phyloP scores from a whole-genome alignment of 1,140 invertebrate species.

The Bathynomus jamesi region DNA sequence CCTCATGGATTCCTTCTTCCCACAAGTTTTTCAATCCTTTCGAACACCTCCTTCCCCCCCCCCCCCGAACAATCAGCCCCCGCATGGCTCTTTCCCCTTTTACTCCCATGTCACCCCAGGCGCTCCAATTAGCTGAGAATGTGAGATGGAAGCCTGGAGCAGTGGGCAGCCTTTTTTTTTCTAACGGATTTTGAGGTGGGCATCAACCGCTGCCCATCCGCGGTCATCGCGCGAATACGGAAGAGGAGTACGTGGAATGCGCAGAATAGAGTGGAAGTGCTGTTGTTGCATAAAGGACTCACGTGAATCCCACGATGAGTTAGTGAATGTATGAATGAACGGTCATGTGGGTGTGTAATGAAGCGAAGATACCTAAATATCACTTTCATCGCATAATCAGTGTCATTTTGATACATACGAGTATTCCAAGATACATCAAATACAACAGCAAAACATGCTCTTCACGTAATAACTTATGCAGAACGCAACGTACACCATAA shows the following conservation, averaged over 20 bases:
- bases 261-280: no score
- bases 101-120: not conserved
- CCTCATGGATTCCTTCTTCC: no score
- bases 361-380: no score
- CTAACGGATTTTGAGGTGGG: not conserved
- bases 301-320: no score
- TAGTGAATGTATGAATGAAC: no score
- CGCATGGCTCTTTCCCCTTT: not conserved
- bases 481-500: not conserved
- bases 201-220: not conserved
- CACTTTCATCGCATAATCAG: no score
- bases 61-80: not conserved
- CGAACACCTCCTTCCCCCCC: not conserved
- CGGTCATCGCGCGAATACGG: not conserved
- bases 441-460: no score
- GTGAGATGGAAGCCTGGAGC: not conserved
- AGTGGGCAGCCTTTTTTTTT: not conserved
- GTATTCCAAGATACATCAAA: no score
- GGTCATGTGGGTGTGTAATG: no score
- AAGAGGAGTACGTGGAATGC: not conserved
- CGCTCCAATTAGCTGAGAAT: not conserved
- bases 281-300: no score
- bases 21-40: not conserved
- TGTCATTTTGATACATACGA: no score
- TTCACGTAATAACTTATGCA: not conserved